A percentile compares a stretch with the other conserved stretches of the same genome.
Evolutionary conservation across 1,140 invertebrate genomes (phyloP).

Genomic region (Whitmania pigra): DNA sequence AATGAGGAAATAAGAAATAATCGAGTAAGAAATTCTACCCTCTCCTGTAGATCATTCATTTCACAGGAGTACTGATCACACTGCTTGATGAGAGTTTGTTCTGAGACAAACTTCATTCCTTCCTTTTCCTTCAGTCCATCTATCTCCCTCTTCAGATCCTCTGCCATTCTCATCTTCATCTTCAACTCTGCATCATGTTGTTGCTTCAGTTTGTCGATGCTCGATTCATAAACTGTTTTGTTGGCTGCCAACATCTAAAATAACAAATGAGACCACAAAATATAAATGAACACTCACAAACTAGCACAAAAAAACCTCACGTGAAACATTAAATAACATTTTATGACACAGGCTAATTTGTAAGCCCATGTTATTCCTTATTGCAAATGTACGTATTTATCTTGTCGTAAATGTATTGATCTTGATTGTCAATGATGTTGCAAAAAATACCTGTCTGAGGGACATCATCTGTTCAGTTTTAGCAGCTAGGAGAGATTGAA

Average conservation of each 20-base stretch:
- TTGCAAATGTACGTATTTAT: too few relatives aligned
- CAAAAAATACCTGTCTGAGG: not conserved
- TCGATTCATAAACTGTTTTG: not conserved
- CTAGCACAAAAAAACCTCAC: not conserved
- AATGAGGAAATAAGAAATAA: not conserved
- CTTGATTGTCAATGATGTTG: too few relatives aligned
- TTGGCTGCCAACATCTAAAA: slow-evolving; percentile 3
- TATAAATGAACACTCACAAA: not conserved
- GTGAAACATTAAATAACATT: not conserved
- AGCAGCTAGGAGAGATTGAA: not conserved
- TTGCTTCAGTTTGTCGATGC: not conserved
- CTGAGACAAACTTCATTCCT: not conserved
- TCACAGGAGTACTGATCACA: not conserved
- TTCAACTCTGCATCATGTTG: slow-evolving; percentile 1
- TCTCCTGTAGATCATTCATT: slow-evolving; percentile 1
- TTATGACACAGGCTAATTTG: too few relatives aligned
- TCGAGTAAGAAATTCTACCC: not conserved
- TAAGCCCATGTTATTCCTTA: too few relatives aligned
- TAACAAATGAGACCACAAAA: not conserved
- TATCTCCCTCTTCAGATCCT: not conserved
- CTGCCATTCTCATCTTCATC: not conserved
- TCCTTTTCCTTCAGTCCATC: not conserved
- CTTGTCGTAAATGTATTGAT: too few relatives aligned
- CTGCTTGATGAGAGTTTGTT: slow-evolving; percentile 1
- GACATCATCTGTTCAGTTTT: slow-evolving; percentile 1